Base-by-base conservation (phyloP, 2,113 vertebrate genomes). In the Oncorhynchus masou region DNA sequence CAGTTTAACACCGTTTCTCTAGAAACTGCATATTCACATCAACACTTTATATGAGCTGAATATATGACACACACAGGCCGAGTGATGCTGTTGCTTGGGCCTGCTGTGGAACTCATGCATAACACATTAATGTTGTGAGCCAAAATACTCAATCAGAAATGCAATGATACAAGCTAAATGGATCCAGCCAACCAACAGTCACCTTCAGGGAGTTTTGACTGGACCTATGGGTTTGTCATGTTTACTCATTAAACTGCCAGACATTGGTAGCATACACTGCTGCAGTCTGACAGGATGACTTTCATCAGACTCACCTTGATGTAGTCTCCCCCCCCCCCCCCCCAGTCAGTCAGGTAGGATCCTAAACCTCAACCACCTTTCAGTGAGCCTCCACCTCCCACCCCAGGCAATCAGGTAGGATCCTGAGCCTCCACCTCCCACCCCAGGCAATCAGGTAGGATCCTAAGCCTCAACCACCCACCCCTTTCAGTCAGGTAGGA, bases 71-170 rank as follows among this genome's bases (percentile, higher is more conserved):
- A 62, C 20, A 62, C n/a, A 22, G 19, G 20, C 15, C 12, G 5
- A 54, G 39, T 62, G 59, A 62, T n/a, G 59, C 7, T 22, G n/a
- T 62, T 62, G 11, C 9, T 51, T 76, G 20, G 15, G 48, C 57
- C 48, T 49, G 68, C 45, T 64, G 67, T 24, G 68, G 66, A 45
- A 22, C 66, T 34, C n/a, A 69, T 64, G 39, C 24, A 70, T 60
- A 74, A 70, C 60, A 27, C 8, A 60, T 74, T 68, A n/a, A 66
- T 67, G 11, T 20, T 78, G 51, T 31, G 65, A 65, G 64, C 22
- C 8, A 54, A 54, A 66, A 39, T 2, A 9, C 24, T 13, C 71
- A 48, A 48, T 22, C 27, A 39, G 13, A 49, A 15, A 48, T 65
- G 34, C 39, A 59, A 64, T 13, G 24, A 29, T 59, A 54, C 8